These are phyloP conservation scores for Corella eumyota DNA, from an alignment of 23 tunicate species.

Conservation along the genomic window DNA sequence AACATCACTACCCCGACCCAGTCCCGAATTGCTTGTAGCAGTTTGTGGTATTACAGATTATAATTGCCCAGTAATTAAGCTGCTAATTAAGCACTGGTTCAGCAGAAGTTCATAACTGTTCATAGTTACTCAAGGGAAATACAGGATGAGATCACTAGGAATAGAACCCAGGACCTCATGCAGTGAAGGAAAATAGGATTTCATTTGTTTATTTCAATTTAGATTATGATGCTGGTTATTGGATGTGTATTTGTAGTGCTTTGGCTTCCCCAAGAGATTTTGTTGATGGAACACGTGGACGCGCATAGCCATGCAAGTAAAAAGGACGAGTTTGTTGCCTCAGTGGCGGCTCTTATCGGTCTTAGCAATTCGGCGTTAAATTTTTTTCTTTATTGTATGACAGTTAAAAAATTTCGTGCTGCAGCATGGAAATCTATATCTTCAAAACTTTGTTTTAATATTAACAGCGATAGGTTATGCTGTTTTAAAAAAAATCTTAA, in stretches of 20 bases:
- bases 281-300: slow-evolving; percentile 31
- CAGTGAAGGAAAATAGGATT: neutral
- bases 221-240: slow-evolving; percentile 77
- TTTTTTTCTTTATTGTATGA: slow-evolving; percentile 71
- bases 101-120: too few species aligned
- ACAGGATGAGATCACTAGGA: too few species aligned
- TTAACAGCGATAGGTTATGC: too few species aligned
- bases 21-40: too few species aligned
- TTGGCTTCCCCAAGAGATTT: slow-evolving; percentile 59
- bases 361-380: slow-evolving; percentile 55
- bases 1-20: too few species aligned
- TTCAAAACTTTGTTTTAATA: too few species aligned
- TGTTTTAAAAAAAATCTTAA: too few species aligned
- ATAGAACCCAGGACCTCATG: too few species aligned
- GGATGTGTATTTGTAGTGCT: slow-evolving; percentile 38
- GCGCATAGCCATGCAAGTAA: slow-evolving; percentile 59
- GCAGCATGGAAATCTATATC: slow-evolving; percentile 20
- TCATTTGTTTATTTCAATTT: neutral
- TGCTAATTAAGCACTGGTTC: too few species aligned
- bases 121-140: too few species aligned
- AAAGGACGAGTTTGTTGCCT: slow-evolving; percentile 8
- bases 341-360: slow-evolving; percentile 56
- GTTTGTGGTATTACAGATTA: too few species aligned
- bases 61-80: too few species aligned
- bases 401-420: slow-evolving; percentile 40